Percentiles rank a stretch among this genome's conserved stretches.
Conservation (phyloP, 1,140 invertebrate genomes). For the Protaetia brevitarsis region DNA sequence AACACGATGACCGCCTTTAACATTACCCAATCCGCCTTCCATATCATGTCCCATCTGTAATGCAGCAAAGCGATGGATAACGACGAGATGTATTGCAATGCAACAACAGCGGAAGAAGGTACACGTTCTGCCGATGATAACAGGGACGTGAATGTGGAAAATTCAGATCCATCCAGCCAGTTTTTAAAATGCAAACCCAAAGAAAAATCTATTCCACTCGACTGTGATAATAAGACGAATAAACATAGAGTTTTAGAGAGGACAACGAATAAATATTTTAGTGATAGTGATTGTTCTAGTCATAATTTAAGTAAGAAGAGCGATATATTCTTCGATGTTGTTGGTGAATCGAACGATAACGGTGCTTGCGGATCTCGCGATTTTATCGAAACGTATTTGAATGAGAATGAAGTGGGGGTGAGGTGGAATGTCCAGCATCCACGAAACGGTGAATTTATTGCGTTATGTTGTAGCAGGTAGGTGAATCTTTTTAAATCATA, state of each 20-base stretch:
- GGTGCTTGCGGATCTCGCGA: slow-evolving; percentile 9
- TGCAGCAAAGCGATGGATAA: neutral
- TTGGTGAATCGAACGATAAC: slow-evolving; percentile 5
- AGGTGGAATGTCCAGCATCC: slow-evolving; percentile 16
- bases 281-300: slow-evolving; percentile 23
- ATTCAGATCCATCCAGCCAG: neutral
- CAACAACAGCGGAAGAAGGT: neutral
- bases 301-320: slow-evolving; percentile 7
- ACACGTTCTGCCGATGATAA: neutral
- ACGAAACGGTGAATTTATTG: slow-evolving; percentile 5
- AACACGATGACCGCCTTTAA: neutral
- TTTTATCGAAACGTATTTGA: neutral
- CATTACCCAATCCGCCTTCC: neutral
- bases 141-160: neutral
- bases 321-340: neutral
- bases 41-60: neutral
- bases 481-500: too few species aligned
- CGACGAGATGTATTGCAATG: neutral
- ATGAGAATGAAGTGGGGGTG: slow-evolving; percentile 3
- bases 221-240: slow-evolving; percentile 18
- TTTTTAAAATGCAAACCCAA: slow-evolving; percentile 25
- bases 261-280: slow-evolving; percentile 20
- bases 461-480: too few species aligned
- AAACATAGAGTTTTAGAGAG: slow-evolving; percentile 21
- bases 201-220: slow-evolving; percentile 13